Conservation (phyloP, 2,888 invertebrate genomes). For the Dasypogon diadema region DNA sequence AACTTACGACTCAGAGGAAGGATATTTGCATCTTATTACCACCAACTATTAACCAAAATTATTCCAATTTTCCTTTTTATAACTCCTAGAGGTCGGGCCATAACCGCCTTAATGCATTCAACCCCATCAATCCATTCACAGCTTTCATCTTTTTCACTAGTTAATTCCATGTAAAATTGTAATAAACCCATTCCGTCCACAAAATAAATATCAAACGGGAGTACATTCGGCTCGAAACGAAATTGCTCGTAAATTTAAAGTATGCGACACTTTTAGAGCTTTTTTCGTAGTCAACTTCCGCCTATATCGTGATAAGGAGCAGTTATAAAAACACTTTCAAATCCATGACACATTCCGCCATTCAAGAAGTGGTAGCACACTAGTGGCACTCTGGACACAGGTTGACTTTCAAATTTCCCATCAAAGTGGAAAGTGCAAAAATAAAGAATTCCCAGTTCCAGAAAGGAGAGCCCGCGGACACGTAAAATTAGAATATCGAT, state of each 20-base stretch:
- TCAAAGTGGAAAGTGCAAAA: conserved; percentile 43
- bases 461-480: conserved; percentile 56
- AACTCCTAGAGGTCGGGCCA: not conserved
- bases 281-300: conserved; percentile 59
- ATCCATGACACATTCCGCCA: conserved; percentile 40
- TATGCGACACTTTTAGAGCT: conserved; percentile 59
- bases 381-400: not conserved
- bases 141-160: not conserved
- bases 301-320: conserved; percentile 57
- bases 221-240: conserved; percentile 56
- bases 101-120: not conserved
- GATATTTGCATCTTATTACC: too few species aligned
- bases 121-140: not conserved
- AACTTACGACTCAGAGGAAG: too few species aligned
- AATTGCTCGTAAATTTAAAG: conserved; percentile 59
- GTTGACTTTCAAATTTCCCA: conserved; percentile 6
- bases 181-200: conserved; percentile 32
- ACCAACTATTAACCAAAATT: too few species aligned
- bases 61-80: not conserved
- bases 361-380: conserved; percentile 29
- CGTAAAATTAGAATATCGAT: conserved; percentile 59
- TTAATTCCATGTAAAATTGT: conserved; percentile 38
- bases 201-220: conserved; percentile 41
- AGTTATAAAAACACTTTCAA: conserved; percentile 51
- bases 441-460: conserved; percentile 15